Evolutionary conservation across 2,797 vertebrate species (phyloP).

Genomic region (Pantherophis alleghaniensis): DNA sequence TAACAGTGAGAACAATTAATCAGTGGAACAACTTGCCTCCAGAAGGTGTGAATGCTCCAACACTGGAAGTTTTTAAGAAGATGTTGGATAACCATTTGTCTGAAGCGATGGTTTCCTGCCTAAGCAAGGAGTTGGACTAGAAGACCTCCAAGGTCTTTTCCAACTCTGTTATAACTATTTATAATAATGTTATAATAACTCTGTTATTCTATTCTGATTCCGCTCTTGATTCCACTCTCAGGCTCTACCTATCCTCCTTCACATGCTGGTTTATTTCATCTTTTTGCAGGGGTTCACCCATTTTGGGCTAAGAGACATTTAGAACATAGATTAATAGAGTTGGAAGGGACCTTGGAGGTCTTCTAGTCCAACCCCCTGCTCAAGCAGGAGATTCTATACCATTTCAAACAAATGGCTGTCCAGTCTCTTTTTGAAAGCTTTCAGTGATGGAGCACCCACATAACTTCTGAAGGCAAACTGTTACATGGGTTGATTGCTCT

Average conservation of each 20-base stretch:
- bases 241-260: not conserved
- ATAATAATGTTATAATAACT: no score
- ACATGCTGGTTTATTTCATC: not conserved
- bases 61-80: no score
- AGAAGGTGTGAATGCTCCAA: no score
- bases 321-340: not conserved
- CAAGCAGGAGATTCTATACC: not conserved
- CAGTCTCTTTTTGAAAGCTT: not conserved
- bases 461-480: not conserved
- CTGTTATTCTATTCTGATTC: not conserved
- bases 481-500: not conserved
- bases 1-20: no score
- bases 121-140: no score
- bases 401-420: not conserved
- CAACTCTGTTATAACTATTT: no score
- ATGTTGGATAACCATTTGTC: no score
- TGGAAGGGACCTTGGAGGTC: no score
- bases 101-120: no score
- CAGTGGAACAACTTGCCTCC: no score
- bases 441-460: not conserved
- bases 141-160: no score
- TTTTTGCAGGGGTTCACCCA: not conserved
- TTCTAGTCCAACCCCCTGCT: not conserved
- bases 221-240: not conserved
- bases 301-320: not conserved